A percentile compares a stretch with the other conserved stretches of the same genome.
These are phyloP conservation scores for Porphyrio hochstetteri DNA, from an alignment of 2,113 vertebrate genomes.

Conservation along the genomic window DNA sequence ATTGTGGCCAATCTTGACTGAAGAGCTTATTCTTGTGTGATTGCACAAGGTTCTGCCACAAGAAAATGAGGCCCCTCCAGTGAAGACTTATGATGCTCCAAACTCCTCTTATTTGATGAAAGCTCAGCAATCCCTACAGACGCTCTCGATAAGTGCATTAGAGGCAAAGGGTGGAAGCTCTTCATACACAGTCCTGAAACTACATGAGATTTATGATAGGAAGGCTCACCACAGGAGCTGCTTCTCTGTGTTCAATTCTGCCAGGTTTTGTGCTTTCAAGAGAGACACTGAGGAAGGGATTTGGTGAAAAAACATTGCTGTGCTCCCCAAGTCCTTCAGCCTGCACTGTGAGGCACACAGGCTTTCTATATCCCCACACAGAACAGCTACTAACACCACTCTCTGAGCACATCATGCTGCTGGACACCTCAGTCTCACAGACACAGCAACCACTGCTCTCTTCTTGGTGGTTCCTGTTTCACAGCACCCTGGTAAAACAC, in stretches of 20 bases:
- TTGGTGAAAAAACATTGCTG: background rate
- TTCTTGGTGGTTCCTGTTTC: background rate
- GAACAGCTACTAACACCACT: background rate
- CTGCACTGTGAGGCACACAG: rapidly evolving
- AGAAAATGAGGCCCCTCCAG: background rate
- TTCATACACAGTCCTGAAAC: background rate
- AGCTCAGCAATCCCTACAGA: background rate
- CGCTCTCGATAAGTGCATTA: background rate
- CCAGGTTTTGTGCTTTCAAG: background rate
- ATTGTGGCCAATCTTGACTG: background rate
- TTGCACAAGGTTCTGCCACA: background rate
- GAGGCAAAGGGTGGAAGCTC: background rate
- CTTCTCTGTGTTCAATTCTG: background rate
- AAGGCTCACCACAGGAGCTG: background rate
- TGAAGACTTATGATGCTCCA: background rate
- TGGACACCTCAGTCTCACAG: background rate
- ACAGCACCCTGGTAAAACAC: background rate
- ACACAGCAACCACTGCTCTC: background rate
- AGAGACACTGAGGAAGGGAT: background rate
- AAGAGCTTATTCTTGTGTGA: background rate
- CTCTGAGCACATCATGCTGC: background rate
- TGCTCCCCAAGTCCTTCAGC: background rate
- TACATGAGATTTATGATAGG: background rate
- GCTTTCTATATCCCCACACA: background rate
- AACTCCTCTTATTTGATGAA: background rate